Evolutionary conservation across 2,113 vertebrate species (phyloP).

Genomic region (Lathamus discolor): DNA sequence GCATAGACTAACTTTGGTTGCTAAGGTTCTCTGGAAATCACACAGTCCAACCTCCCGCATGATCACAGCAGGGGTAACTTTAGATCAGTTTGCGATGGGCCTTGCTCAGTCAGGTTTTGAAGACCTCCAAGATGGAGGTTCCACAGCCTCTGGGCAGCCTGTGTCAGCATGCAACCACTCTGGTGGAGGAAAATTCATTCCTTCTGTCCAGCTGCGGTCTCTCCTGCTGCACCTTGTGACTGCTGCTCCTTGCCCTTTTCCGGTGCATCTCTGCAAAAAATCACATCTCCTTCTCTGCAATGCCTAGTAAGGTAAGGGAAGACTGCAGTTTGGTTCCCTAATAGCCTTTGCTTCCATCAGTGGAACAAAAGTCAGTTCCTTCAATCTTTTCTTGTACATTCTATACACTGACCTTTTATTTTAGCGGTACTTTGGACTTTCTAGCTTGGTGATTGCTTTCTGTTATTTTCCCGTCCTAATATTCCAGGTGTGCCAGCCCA

Average conservation of each 20-base stretch:
- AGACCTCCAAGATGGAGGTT: not conserved
- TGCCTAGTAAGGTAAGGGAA: not conserved
- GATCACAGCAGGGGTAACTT: not conserved
- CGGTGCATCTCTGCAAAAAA: not conserved
- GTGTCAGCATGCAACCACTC: not conserved
- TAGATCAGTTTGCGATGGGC: not conserved
- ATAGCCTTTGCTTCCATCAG: not conserved
- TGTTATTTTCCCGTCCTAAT: not conserved
- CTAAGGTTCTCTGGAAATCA: not conserved
- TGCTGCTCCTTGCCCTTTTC: not conserved
- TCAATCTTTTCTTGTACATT: not conserved
- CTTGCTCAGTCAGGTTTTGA: not conserved
- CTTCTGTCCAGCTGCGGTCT: not conserved
- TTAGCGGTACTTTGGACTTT: not conserved
- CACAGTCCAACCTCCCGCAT: not conserved
- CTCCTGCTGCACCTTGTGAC: not conserved
- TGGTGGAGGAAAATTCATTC: not conserved
- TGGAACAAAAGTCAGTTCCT: not conserved
- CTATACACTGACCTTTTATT: not conserved
- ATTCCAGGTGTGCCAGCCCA: not conserved
- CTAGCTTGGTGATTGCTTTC: not conserved
- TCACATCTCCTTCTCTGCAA: not conserved
- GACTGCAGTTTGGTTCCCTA: not conserved
- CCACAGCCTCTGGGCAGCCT: not conserved
- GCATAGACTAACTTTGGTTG: not conserved